Percentiles rank a stretch among this genome's conserved stretches.
Conservation (phyloP, 2,797 vertebrate species). For the Gila robusta region DNA sequence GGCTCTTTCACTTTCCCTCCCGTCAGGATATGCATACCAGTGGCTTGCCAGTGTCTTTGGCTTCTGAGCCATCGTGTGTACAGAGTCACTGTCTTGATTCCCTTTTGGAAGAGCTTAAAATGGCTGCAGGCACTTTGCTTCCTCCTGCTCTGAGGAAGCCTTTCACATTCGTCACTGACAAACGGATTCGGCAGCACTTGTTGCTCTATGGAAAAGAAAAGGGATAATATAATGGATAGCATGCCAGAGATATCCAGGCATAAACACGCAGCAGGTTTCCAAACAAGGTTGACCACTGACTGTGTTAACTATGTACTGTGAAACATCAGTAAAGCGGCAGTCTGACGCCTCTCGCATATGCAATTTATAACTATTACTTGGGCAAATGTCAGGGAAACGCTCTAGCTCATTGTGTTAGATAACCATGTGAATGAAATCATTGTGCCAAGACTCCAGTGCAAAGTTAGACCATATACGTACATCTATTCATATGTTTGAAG, state of each 20-base stretch:
- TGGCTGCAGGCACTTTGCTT: constrained; percentile 69
- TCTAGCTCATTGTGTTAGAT: neutral
- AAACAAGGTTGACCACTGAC: constrained; percentile 49
- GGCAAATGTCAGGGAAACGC: constrained; percentile 36
- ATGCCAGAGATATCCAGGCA: constrained; percentile 29
- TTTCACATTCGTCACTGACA: constrained; percentile 57
- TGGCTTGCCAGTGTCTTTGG: constrained; percentile 76
- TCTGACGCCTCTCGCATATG: constrained; percentile 21
- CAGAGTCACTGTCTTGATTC: constrained; percentile 75
- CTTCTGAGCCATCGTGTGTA: constrained; percentile 73
- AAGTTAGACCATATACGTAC: neutral
- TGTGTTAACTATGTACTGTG: constrained; percentile 44
- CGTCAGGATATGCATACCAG: constrained; percentile 73
- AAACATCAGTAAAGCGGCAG: neutral
- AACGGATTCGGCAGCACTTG: constrained; percentile 52
- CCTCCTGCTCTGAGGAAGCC: constrained; percentile 68
- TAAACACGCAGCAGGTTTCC: constrained; percentile 41
- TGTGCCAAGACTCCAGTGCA: neutral
- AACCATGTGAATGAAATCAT: constrained; percentile 23
- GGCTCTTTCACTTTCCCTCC: constrained; percentile 81
- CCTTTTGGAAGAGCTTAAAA: constrained; percentile 70
- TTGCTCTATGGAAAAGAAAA: constrained; percentile 33
- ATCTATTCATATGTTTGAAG: constrained; percentile 3
- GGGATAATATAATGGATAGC: constrained; percentile 21
- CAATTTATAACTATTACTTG: constrained; percentile 41